These are phyloP conservation scores for Pseudochirops cupreus DNA, from an alignment of 2,797 vertebrate genomes.

Conservation along the genomic window DNA sequence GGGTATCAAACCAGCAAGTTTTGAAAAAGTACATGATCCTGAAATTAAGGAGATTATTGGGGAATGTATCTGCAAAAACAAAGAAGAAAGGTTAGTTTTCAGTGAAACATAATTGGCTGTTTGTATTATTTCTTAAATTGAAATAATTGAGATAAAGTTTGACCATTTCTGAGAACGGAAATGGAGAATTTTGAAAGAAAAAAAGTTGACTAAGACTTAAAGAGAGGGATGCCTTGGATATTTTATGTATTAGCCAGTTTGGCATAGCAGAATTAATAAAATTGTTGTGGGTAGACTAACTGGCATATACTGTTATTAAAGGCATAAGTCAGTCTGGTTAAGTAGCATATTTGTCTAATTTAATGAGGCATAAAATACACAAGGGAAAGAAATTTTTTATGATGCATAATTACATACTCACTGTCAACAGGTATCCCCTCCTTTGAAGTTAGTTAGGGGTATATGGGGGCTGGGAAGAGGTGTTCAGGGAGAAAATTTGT, in stretches of 20 bases:
- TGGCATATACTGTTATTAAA: not conserved
- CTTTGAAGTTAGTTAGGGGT: not conserved
- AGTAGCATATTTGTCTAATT: not conserved
- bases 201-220: not conserved
- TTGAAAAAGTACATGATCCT: slow-evolving; percentile 95
- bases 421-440: not conserved
- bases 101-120: not conserved
- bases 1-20: slow-evolving; percentile 99
- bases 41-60: slow-evolving; percentile 99
- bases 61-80: slow-evolving; percentile 97
- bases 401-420: not conserved
- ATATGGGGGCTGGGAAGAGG: rapidly evolving
- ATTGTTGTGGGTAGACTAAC: not conserved
- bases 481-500: not conserved
- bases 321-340: not conserved
- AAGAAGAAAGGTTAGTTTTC: slow-evolving; percentile 95
- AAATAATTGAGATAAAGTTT: not conserved
- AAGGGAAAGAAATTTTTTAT: not conserved
- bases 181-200: not conserved
- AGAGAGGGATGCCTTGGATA: not conserved
- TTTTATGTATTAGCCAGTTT: not conserved
- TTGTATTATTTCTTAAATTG: not conserved
- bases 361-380: not conserved
- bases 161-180: not conserved
- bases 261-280: not conserved